Evolutionary conservation across 2,113 vertebrate species (phyloP).

Genomic region (Shinisaurus crocodilurus): DNA sequence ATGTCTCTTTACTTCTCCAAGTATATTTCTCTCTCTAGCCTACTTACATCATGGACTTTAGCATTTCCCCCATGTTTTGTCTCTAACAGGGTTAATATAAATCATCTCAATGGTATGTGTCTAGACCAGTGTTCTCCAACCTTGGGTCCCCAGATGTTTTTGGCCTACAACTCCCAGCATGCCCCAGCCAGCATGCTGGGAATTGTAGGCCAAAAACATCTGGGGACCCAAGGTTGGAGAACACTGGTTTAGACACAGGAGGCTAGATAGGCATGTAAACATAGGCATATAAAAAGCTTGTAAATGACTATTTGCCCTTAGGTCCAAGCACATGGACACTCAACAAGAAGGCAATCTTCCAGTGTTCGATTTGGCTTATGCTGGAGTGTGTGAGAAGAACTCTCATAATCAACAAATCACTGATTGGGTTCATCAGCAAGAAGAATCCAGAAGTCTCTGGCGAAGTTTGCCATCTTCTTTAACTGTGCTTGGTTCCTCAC

Average conservation of each 20-base stretch:
- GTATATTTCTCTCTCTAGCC: neutral
- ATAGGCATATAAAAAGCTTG: neutral
- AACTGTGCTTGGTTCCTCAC: neutral
- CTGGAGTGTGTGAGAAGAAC: neutral
- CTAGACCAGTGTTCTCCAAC: fast-evolving
- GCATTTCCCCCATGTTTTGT: neutral
- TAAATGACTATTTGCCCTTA: slow-evolving; percentile 39
- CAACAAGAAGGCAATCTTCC: slow-evolving; percentile 16
- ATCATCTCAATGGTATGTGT: slow-evolving; percentile 10
- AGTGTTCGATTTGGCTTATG: fast-evolving
- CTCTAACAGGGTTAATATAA: slow-evolving; percentile 7
- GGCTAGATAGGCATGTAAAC: slow-evolving; percentile 17
- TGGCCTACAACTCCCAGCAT: too few species aligned
- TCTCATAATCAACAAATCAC: neutral
- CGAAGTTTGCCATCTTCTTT: slow-evolving; percentile 72
- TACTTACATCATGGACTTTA: neutral
- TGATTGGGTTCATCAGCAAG: slow-evolving; percentile 62
- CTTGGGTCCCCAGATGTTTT: too few species aligned
- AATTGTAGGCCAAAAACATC: too few species aligned
- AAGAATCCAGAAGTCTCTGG: slow-evolving; percentile 78
- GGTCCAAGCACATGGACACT: fast-evolving
- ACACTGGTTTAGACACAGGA: too few species aligned
- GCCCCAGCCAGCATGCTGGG: too few species aligned
- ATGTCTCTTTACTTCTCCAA: neutral
- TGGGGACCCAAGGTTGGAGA: too few species aligned